Percentiles rank a stretch among this genome's conserved stretches.
phyloP scores from a whole-genome alignment of 2,797 vertebrate genomes.

The Chloroceryle inda region DNA sequence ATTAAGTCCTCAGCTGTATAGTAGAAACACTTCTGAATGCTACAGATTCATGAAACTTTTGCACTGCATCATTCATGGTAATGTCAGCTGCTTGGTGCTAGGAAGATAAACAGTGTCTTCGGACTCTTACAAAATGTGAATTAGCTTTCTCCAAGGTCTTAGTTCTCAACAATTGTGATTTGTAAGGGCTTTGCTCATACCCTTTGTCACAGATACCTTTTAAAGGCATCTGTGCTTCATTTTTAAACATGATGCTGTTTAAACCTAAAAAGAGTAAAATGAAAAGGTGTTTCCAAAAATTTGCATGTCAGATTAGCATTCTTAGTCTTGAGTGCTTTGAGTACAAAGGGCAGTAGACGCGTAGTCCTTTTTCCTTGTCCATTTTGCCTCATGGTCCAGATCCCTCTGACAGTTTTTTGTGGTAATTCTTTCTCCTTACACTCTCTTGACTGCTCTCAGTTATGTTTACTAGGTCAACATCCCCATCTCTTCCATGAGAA shows the following conservation, averaged over 20 bases:
- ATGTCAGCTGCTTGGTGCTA: constrained; percentile 7
- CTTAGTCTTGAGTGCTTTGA: not conserved
- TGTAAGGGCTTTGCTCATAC: constrained; percentile 10
- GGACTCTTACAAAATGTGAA: not conserved
- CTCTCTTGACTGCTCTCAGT: not conserved
- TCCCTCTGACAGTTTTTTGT: not conserved
- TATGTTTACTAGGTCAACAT: not conserved
- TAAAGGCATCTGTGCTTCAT: not conserved
- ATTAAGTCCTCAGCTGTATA: not conserved
- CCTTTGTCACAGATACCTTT: not conserved
- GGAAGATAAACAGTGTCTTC: not conserved
- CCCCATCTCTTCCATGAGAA: not conserved
- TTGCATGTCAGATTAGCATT: not conserved
- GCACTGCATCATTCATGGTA: not conserved
- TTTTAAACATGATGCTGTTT: not conserved
- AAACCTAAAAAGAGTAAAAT: not conserved
- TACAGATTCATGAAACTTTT: not conserved
- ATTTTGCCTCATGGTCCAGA: not conserved
- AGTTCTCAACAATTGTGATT: constrained; percentile 12
- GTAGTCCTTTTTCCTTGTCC: not conserved
- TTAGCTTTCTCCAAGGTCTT: constrained; percentile 48
- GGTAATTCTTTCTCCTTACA: not conserved
- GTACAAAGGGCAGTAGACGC: not conserved
- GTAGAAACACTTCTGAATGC: not conserved
- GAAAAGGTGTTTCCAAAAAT: not conserved